phyloP scores from a whole-genome alignment of 2,888 invertebrate species.

The Cephus sareptanus region DNA sequence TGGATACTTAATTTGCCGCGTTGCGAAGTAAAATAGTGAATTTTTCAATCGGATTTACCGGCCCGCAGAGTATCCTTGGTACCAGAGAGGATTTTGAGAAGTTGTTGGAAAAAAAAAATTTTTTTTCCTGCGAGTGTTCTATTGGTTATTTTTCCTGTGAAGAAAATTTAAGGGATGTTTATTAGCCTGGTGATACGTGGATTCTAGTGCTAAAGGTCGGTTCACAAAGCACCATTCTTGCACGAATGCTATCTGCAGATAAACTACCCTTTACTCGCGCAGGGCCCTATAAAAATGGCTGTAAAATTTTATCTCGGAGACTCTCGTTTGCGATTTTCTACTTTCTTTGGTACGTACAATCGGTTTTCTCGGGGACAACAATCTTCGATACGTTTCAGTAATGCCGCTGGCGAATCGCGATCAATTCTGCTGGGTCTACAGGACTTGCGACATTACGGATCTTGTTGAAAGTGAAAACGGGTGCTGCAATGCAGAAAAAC shows the following conservation, averaged over 20 bases:
- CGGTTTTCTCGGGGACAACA: background rate
- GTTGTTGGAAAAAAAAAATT: background rate
- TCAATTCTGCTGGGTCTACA: background rate
- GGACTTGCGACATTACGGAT: slow-evolving; percentile 6
- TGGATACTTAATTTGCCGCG: background rate
- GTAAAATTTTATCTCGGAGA: background rate
- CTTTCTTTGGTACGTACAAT: background rate
- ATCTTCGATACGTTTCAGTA: background rate
- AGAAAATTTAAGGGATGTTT: background rate
- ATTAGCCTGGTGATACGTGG: background rate
- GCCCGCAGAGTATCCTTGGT: background rate
- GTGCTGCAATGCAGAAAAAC: slow-evolving; percentile 8
- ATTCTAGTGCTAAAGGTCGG: background rate
- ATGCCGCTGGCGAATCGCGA: background rate
- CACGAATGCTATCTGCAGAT: background rate
- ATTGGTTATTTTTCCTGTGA: background rate
- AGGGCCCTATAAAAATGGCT: background rate
- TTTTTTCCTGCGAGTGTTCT: background rate
- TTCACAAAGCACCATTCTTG: background rate
- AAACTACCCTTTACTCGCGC: background rate
- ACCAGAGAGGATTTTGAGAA: background rate
- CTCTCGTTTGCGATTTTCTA: background rate
- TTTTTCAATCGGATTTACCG: background rate
- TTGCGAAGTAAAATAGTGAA: background rate
- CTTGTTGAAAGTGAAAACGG: slow-evolving; percentile 7